Conservation (phyloP, 2,113 vertebrate genomes). For the Oxyruncus cristatus region DNA sequence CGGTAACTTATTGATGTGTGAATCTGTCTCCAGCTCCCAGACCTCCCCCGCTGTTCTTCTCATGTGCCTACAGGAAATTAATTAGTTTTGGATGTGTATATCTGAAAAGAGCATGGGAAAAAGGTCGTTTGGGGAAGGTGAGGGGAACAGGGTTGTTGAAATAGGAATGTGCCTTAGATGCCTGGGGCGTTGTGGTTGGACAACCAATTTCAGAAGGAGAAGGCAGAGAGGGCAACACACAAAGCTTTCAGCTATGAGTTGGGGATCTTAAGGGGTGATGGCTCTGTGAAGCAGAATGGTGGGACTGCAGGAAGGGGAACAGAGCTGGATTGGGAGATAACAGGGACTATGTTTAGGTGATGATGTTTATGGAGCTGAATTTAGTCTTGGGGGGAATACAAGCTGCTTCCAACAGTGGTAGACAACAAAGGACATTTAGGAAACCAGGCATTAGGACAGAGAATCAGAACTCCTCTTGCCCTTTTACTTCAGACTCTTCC, state of each 20-base stretch:
- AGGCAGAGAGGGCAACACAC: not conserved
- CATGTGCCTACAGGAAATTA: not conserved
- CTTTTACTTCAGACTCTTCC: not conserved
- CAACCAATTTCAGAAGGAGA: not conserved
- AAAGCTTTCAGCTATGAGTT: not conserved
- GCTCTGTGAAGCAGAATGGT: not conserved
- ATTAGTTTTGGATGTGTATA: not conserved
- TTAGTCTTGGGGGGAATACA: not conserved
- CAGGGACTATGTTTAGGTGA: not conserved
- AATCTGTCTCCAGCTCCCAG: not conserved
- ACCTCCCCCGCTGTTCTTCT: conserved; percentile 16
- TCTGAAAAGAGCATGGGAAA: not conserved
- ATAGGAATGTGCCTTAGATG: not conserved
- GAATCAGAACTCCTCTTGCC: not conserved
- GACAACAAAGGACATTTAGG: not conserved
- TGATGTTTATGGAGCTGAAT: not conserved
- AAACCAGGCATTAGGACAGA: not conserved
- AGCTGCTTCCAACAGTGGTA: not conserved
- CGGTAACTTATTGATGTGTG: not conserved
- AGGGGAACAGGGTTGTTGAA: not conserved
- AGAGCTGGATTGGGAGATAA: not conserved
- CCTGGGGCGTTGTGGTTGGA: not conserved
- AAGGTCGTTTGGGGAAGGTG: not conserved
- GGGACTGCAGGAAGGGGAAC: not conserved
- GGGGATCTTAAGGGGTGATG: not conserved